These are phyloP conservation scores for Ptychoptera contaminata DNA, from an alignment of 2,888 invertebrate species.

Conservation along the genomic window DNA sequence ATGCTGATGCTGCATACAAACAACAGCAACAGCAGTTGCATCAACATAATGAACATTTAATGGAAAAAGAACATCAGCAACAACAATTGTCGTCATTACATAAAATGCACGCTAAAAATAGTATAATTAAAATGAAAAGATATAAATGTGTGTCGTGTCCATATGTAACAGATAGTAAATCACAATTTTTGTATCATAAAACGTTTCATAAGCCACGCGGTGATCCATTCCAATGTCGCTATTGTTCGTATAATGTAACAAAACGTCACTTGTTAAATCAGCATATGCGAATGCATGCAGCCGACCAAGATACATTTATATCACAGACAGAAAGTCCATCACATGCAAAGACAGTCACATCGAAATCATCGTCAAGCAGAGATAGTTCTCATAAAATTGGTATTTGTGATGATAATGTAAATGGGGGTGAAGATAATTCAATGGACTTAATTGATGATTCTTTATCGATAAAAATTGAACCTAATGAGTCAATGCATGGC, in stretches of 20 bases:
- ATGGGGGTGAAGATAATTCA: conserved; percentile 6
- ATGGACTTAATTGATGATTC: no score
- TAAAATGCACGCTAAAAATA: not conserved
- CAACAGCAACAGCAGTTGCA: not conserved
- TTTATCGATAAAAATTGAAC: no score
- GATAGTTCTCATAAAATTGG: conserved; percentile 26
- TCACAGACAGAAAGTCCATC: conserved; percentile 19
- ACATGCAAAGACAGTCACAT: conserved; percentile 24
- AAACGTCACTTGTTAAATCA: conserved; percentile 69
- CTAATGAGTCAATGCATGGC: no score
- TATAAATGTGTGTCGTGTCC: conserved; percentile 70
- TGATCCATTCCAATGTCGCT: conserved; percentile 63
- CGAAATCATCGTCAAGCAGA: conserved; percentile 16
- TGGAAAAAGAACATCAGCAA: conserved; percentile 9
- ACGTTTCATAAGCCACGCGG: conserved; percentile 64
- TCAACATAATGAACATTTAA: not conserved
- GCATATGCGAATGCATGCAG: conserved; percentile 61
- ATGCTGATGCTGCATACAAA: not conserved
- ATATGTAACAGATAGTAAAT: conserved; percentile 71
- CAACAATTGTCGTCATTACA: conserved; percentile 9
- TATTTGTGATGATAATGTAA: conserved; percentile 17
- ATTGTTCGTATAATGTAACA: conserved; percentile 70
- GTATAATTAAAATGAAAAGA: conserved; percentile 36
- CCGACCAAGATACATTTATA: conserved; percentile 18
- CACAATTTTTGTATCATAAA: conserved; percentile 73